Conservation (phyloP, 2,113 vertebrate species). For the Petroica traversi region DNA sequence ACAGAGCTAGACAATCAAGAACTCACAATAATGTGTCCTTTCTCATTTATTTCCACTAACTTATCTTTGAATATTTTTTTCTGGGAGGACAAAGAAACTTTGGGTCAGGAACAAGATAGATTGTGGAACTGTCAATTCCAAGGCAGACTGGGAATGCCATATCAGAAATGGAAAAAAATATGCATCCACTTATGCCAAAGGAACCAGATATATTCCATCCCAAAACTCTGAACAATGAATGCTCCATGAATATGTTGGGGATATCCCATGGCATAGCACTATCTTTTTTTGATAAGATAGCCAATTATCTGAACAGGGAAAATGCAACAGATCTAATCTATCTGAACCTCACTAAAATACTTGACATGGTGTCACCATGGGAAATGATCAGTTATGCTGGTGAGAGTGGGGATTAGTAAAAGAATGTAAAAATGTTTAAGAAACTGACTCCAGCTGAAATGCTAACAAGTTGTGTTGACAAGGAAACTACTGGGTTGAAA, state of each 20-base stretch:
- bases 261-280: background rate
- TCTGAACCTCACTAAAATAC: background rate
- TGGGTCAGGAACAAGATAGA: background rate
- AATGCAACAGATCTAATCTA: background rate
- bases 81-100: background rate
- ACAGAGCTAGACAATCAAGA: background rate
- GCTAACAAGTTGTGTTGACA: background rate
- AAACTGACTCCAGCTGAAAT: background rate
- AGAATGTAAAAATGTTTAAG: constrained; percentile 17
- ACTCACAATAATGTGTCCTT: background rate
- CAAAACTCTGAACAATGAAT: background rate
- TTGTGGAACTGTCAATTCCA: background rate
- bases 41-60: background rate
- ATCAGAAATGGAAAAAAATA: background rate
- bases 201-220: background rate
- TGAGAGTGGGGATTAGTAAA: constrained; percentile 9
- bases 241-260: background rate
- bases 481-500: background rate
- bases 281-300: background rate
- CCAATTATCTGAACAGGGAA: background rate
- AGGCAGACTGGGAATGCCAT: background rate
- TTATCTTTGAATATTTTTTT: background rate
- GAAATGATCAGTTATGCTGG: background rate
- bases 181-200: background rate
- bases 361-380: background rate